phyloP scores from a whole-genome alignment of 1,140 invertebrate species.

The Drosophila tsacasi region DNA sequence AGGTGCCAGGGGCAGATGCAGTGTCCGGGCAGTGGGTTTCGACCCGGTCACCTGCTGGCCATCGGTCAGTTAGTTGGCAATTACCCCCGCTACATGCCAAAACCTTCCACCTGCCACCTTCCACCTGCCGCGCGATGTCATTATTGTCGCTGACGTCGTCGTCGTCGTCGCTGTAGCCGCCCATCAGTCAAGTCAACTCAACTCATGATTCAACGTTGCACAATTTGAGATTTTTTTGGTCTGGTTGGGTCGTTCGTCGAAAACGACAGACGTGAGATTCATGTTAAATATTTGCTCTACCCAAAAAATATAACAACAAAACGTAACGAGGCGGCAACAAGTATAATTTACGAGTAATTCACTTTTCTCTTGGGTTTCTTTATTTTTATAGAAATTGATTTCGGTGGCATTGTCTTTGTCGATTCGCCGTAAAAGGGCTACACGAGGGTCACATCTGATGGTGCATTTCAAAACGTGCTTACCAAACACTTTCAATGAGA shows the following conservation, averaged over 20 bases:
- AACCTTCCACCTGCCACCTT: background rate
- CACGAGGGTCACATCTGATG: slow-evolving; percentile 24
- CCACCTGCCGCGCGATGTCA: slow-evolving; percentile 32
- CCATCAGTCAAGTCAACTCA: slow-evolving; percentile 20
- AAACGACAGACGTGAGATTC: slow-evolving; percentile 74
- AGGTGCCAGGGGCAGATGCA: background rate
- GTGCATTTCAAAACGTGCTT: slow-evolving; percentile 47
- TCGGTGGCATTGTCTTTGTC: slow-evolving; percentile 18
- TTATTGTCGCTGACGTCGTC: slow-evolving; percentile 12
- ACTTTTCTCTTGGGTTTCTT: slow-evolving; percentile 46
- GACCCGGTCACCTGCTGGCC: slow-evolving; percentile 37
- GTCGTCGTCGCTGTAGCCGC: slow-evolving; percentile 3
- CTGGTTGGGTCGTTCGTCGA: slow-evolving; percentile 58
- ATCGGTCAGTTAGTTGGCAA: slow-evolving; percentile 61
- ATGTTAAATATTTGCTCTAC: slow-evolving; percentile 60
- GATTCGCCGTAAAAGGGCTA: slow-evolving; percentile 15
- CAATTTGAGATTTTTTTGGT: slow-evolving; percentile 70
- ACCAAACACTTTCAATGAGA: slow-evolving; percentile 11
- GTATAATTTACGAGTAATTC: slow-evolving; percentile 58
- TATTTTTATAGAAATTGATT: slow-evolving; percentile 49
- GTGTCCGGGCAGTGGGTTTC: slow-evolving; percentile 4
- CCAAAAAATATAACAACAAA: slow-evolving; percentile 30
- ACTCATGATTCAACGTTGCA: slow-evolving; percentile 58
- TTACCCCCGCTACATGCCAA: slow-evolving; percentile 28
- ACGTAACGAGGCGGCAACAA: slow-evolving; percentile 34